Evolutionary conservation across 2,797 vertebrate genomes (phyloP).

Genomic region (Manis pentadactyla): DNA sequence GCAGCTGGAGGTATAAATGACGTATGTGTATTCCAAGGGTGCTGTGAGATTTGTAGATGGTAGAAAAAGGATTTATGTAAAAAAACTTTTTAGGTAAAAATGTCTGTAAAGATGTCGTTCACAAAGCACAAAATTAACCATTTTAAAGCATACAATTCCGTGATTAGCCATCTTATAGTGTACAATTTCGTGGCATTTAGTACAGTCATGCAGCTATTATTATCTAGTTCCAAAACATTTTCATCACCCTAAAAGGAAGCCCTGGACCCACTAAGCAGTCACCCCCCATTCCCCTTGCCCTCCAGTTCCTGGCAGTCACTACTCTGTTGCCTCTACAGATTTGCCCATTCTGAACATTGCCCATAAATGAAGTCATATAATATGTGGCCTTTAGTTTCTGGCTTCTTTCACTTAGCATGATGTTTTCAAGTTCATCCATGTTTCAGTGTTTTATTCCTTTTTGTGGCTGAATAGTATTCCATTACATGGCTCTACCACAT

Average conservation of each 20-base stretch:
- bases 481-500: too few species aligned
- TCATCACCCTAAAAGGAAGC: not conserved
- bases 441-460: not conserved
- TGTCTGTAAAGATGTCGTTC: not conserved
- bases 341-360: not conserved
- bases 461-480: not conserved
- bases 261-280: not conserved
- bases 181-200: not conserved
- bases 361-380: not conserved
- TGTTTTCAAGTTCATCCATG: not conserved
- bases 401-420: not conserved
- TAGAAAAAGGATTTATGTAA: not conserved
- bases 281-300: accelerated
- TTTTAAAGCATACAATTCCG: not conserved
- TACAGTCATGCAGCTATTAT: accelerated
- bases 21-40: accelerated
- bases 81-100: not conserved
- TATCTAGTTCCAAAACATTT: not conserved
- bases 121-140: not conserved
- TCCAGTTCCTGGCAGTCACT: too few species aligned
- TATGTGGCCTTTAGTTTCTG: not conserved
- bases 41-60: not conserved
- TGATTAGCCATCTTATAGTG: too few species aligned
- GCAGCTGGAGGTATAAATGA: not conserved
- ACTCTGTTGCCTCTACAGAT: not conserved